These are phyloP conservation scores for Rynchops niger DNA, from an alignment of 2,113 vertebrate genomes.

Conservation along the genomic window DNA sequence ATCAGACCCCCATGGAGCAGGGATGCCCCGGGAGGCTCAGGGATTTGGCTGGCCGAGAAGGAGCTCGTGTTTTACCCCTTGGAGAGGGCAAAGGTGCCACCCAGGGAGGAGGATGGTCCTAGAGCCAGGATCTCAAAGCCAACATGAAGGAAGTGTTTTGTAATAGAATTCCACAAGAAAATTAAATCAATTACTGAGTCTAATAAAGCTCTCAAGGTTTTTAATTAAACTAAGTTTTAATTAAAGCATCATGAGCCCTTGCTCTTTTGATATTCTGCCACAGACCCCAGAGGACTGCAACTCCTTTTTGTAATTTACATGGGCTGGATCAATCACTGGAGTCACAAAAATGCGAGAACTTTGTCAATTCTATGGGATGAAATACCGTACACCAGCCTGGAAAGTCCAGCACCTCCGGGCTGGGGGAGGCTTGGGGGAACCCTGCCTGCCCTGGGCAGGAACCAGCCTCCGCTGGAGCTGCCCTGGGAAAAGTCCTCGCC, in stretches of 20 bases:
- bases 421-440: background rate
- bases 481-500: background rate
- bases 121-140: background rate
- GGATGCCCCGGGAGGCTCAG: fast-evolving
- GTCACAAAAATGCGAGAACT: constrained; percentile 38
- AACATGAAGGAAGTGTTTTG: background rate
- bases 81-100: background rate
- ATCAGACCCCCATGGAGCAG: fast-evolving
- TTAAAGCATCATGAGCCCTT: constrained; percentile 78
- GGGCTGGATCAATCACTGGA: constrained; percentile 51
- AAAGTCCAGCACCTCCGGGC: background rate
- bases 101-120: background rate
- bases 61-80: background rate
- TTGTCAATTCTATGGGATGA: constrained; percentile 7
- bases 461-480: background rate
- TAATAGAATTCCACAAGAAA: constrained; percentile 76
- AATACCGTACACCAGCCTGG: background rate
- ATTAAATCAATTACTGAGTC: constrained; percentile 94
- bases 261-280: constrained; percentile 74
- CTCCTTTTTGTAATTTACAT: constrained; percentile 59
- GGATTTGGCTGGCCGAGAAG: background rate
- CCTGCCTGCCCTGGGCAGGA: background rate
- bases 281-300: constrained; percentile 67
- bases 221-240: constrained; percentile 98
- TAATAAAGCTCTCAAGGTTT: constrained; percentile 88